Evolutionary conservation across 2,888 invertebrate species (phyloP).

Genomic region (Spicauda simplicius): DNA sequence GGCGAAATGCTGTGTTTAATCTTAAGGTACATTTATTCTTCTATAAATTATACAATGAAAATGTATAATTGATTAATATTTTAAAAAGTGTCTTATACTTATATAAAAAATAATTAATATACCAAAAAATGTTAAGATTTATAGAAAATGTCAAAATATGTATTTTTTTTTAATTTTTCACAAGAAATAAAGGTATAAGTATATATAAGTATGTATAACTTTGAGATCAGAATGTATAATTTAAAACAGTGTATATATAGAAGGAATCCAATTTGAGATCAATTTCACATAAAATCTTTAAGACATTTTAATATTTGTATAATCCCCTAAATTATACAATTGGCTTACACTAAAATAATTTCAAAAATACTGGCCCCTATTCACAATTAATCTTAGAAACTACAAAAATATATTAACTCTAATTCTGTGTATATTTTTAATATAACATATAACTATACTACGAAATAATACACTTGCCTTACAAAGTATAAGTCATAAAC

Average conservation of each 20-base stretch:
- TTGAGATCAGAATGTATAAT: slow-evolving; percentile 34
- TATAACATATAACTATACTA: neutral
- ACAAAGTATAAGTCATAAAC: slow-evolving; percentile 53
- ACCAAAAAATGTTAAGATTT: no score
- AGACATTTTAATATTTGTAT: neutral
- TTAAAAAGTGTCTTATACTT: no score
- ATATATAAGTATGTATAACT: neutral
- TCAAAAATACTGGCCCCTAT: slow-evolving; percentile 75
- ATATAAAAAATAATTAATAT: no score
- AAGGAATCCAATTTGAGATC: slow-evolving; percentile 72
- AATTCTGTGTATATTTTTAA: slow-evolving; percentile 4
- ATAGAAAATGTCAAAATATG: no score
- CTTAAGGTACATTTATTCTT: no score
- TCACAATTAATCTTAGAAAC: slow-evolving; percentile 44
- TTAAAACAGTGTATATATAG: slow-evolving; percentile 23
- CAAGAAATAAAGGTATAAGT: neutral
- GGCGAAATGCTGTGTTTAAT: no score
- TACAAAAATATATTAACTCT: slow-evolving; percentile 41
- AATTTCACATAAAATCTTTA: slow-evolving; percentile 43
- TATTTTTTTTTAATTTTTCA: no score
- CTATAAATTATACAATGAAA: no score
- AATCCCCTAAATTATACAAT: neutral
- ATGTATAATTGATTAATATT: neutral
- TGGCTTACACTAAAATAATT: slow-evolving; percentile 49
- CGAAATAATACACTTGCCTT: neutral